These are phyloP conservation scores for Marisa cornuarietis DNA, from an alignment of 1,140 invertebrate genomes.

Conservation along the genomic window DNA sequence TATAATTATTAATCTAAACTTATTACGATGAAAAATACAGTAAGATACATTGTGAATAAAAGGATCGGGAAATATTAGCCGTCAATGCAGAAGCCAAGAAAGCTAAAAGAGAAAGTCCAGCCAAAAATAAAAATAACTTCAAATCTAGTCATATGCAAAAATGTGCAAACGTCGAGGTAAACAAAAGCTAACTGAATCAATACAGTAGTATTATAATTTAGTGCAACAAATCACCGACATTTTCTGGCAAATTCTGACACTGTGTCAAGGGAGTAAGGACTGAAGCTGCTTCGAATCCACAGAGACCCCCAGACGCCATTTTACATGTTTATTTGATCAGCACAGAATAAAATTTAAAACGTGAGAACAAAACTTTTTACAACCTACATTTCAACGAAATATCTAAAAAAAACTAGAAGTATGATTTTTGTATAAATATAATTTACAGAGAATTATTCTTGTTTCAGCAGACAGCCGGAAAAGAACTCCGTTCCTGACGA, in stretches of 20 bases:
- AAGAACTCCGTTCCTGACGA: background rate
- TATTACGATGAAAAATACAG: too few species aligned
- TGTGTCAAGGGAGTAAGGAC: slow-evolving; percentile 28
- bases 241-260: slow-evolving; percentile 25
- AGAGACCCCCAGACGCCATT: slow-evolving; percentile 25
- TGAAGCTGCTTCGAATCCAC: slow-evolving; percentile 22
- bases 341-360: slow-evolving; percentile 1
- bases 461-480: background rate
- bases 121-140: too few species aligned
- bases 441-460: background rate
- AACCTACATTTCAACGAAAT: background rate
- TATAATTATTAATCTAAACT: too few species aligned
- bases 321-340: slow-evolving; percentile 22
- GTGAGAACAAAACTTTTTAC: too few species aligned
- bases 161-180: too few species aligned
- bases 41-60: too few species aligned
- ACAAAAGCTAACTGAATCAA: too few species aligned
- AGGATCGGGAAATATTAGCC: too few species aligned
- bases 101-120: too few species aligned
- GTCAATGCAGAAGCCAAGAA: too few species aligned
- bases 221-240: slow-evolving; percentile 8
- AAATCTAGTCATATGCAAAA: too few species aligned
- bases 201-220: too few species aligned
- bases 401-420: background rate
- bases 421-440: background rate